Evolutionary conservation across 2,113 vertebrate genomes (phyloP).

Genomic region (Thamnaconus septentrionalis): DNA sequence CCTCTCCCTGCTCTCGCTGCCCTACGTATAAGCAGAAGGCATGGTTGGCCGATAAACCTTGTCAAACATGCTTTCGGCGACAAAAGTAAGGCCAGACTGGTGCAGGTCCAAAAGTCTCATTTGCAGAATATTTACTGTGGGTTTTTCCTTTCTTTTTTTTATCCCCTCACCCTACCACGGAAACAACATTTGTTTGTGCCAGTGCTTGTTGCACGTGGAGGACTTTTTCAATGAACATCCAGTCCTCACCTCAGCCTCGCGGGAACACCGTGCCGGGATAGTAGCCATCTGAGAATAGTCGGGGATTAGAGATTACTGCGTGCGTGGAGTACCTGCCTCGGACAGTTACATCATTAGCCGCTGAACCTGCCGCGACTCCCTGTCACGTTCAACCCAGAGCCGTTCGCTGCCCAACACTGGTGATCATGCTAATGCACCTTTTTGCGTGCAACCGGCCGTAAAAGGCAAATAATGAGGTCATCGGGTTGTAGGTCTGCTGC

Average conservation of each 20-base stretch:
- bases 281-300: constrained; percentile 68
- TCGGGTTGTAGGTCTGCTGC: background rate
- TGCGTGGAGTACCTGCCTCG: constrained; percentile 48
- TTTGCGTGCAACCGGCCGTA: too few relatives aligned
- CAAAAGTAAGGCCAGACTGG: background rate
- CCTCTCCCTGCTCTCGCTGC: background rate
- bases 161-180: too few relatives aligned
- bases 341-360: constrained; percentile 69
- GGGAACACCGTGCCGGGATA: constrained; percentile 30
- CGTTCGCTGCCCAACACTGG: background rate
- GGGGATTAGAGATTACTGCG: constrained; percentile 77
- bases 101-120: background rate
- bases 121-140: too few relatives aligned
- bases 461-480: background rate
- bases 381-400: constrained; percentile 15
- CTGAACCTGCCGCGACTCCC: constrained; percentile 34
- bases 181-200: too few relatives aligned
- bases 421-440: too few relatives aligned
- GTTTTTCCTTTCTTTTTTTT: too few relatives aligned
- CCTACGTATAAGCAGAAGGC: background rate
- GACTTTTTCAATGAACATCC: constrained; percentile 19
- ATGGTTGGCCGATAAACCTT: background rate
- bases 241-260: constrained; percentile 16
- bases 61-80: constrained; percentile 5
- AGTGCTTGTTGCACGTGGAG: background rate